Percentiles rank a stretch among this genome's conserved stretches.
Evolutionary conservation across 2,113 vertebrate genomes (phyloP).

Genomic region (Hippocampus guttulatus): DNA sequence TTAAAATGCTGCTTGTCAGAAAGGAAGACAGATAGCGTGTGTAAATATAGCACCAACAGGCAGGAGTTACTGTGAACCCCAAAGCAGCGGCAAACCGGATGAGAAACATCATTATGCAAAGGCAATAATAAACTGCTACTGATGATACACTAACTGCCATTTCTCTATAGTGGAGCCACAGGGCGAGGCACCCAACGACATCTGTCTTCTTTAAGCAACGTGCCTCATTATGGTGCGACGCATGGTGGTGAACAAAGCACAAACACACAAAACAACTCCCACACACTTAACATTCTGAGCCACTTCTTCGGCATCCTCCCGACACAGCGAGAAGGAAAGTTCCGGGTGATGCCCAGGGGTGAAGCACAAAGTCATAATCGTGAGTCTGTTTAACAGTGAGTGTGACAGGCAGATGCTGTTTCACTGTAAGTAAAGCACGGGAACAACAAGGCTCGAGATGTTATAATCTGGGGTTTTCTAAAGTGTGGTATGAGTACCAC

Average conservation of each 20-base stretch:
- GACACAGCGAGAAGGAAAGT: slow-evolving; percentile 25
- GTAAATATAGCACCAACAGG: slow-evolving; percentile 16
- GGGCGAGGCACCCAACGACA: slow-evolving; percentile 58
- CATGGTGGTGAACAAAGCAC: slow-evolving; percentile 29
- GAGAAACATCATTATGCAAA: slow-evolving; percentile 58
- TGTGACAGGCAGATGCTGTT: slow-evolving; percentile 57
- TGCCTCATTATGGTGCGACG: slow-evolving; percentile 39
- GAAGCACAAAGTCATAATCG: slow-evolving; percentile 52
- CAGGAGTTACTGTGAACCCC: slow-evolving; percentile 30
- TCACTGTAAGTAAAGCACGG: slow-evolving; percentile 62
- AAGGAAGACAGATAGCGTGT: slow-evolving; percentile 3
- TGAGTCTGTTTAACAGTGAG: slow-evolving; percentile 53
- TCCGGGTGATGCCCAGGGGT: slow-evolving; percentile 46
- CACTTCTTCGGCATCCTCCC: slow-evolving; percentile 19
- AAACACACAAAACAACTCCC: slow-evolving; percentile 11
- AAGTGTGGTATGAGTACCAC: no score
- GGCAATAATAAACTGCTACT: slow-evolving; percentile 59
- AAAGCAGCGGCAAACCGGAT: slow-evolving; percentile 17
- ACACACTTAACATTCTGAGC: slow-evolving; percentile 39
- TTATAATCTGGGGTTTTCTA: slow-evolving; percentile 26
- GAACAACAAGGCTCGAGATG: slow-evolving; percentile 3
- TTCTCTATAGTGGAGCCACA: slow-evolving; percentile 62
- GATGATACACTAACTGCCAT: slow-evolving; percentile 66
- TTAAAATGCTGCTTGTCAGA: slow-evolving; percentile 11
- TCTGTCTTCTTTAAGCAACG: slow-evolving; percentile 68